A percentile compares a stretch with the other conserved stretches of the same genome.
phyloP scores from a whole-genome alignment of 2,113 vertebrate genomes.

The Neopipo cinnamomea region DNA sequence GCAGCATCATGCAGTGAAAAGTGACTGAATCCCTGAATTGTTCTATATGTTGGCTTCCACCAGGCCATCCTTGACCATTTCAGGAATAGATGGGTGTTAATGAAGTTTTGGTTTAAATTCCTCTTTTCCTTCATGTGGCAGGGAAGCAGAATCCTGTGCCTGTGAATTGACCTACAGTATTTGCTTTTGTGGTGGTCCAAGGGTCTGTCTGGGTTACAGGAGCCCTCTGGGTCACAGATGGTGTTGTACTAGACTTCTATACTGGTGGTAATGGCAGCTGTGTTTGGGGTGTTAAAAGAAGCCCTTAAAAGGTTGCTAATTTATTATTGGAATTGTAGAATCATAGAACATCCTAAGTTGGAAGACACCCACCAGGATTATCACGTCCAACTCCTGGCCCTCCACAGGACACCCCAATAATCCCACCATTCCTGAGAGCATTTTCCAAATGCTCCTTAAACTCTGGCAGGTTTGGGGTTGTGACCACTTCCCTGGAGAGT shows the following conservation, averaged over 20 bases:
- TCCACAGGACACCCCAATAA: not conserved
- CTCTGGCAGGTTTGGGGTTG: not conserved
- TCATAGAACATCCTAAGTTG: not conserved
- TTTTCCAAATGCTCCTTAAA: rapidly evolving
- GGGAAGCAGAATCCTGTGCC: not conserved
- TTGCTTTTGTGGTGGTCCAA: not conserved
- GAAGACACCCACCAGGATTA: not conserved
- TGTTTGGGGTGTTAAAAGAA: not conserved
- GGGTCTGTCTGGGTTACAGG: not conserved
- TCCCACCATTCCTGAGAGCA: not conserved
- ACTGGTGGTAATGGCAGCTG: not conserved
- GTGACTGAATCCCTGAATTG: not conserved
- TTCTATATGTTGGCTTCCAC: not conserved
- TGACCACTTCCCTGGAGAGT: not conserved
- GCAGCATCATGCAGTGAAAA: not conserved
- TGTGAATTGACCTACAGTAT: not conserved
- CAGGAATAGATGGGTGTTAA: not conserved
- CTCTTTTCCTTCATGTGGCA: not conserved
- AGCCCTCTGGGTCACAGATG: not conserved
- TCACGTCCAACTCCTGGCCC: not conserved
- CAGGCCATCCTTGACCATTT: rapidly evolving
- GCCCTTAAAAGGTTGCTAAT: not conserved
- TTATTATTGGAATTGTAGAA: not conserved
- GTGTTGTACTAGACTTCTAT: not conserved
- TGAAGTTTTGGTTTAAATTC: not conserved